Evolutionary conservation across 2,797 vertebrate genomes (phyloP).

Genomic region (Spinibarbus caldwelli): DNA sequence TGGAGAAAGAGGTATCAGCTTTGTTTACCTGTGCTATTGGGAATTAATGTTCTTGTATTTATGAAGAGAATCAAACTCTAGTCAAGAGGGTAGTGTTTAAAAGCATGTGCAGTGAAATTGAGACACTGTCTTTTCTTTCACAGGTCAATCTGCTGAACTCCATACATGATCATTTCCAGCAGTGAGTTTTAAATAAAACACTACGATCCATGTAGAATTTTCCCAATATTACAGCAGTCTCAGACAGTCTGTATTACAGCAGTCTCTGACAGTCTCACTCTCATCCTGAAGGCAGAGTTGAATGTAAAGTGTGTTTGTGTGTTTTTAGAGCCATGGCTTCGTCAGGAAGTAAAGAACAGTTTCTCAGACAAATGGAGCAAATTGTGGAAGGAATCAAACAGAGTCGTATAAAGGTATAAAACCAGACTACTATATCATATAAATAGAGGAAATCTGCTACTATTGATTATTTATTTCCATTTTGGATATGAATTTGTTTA

Average conservation of each 20-base stretch:
- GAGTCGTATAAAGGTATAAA: conserved; percentile 90
- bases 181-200: conserved; percentile 81
- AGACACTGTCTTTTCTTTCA: conserved; percentile 28
- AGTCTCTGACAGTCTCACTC: no score
- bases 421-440: neutral
- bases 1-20: conserved; percentile 92
- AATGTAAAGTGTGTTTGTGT: neutral
- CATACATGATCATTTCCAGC: conserved; percentile 96
- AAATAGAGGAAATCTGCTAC: neutral
- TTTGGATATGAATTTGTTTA: neutral
- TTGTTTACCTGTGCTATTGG: conserved; percentile 57
- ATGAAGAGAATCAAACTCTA: no score
- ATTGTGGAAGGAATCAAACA: conserved; percentile 99
- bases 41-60: neutral
- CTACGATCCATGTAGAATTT: neutral
- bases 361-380: conserved; percentile 97
- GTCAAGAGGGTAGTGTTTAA: neutral
- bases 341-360: conserved; percentile 91
- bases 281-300: neutral
- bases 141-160: conserved; percentile 96
- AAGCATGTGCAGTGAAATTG: neutral
- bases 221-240: neutral
- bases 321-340: conserved; percentile 93
- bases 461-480: no score
- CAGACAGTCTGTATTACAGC: neutral